phyloP scores from a whole-genome alignment of 2,113 vertebrate species.

The cattle (Bos taurus) region DNA sequence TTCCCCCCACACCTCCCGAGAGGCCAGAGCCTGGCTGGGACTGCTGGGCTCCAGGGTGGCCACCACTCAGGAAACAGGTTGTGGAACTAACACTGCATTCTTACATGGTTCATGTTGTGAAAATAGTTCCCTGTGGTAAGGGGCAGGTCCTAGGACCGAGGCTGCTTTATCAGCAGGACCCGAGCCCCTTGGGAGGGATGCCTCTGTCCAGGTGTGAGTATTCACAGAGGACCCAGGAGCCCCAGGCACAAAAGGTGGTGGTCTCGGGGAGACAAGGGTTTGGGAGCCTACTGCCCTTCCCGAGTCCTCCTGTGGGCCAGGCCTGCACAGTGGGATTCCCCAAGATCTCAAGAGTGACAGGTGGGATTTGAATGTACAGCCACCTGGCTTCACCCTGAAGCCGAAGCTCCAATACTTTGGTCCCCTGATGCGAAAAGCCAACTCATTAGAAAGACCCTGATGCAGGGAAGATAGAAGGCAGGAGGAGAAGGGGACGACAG shows the following conservation, averaged over 20 bases:
- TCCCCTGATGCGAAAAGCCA: background rate
- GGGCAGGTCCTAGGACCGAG: accelerated
- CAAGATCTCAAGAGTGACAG: background rate
- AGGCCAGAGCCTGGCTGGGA: background rate
- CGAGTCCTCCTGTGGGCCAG: too few relatives aligned
- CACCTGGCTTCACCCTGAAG: background rate
- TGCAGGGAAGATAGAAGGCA: background rate
- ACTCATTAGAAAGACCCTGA: background rate
- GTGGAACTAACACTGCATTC: accelerated
- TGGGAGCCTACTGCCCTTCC: background rate
- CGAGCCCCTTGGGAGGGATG: accelerated
- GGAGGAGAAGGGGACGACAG: background rate
- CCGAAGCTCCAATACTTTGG: background rate
- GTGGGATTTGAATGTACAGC: background rate
- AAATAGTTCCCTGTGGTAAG: too few relatives aligned
- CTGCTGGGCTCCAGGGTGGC: background rate
- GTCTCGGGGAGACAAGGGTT: accelerated
- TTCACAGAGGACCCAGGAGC: too few relatives aligned
- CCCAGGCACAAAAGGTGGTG: background rate
- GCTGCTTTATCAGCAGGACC: accelerated
- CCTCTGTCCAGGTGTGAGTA: accelerated
- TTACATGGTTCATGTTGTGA: background rate
- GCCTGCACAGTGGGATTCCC: too few relatives aligned
- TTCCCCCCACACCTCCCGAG: background rate
- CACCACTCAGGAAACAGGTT: background rate